Evolutionary conservation across 2,888 invertebrate genomes (phyloP).

Genomic region (Dromius quadrimaculatus): DNA sequence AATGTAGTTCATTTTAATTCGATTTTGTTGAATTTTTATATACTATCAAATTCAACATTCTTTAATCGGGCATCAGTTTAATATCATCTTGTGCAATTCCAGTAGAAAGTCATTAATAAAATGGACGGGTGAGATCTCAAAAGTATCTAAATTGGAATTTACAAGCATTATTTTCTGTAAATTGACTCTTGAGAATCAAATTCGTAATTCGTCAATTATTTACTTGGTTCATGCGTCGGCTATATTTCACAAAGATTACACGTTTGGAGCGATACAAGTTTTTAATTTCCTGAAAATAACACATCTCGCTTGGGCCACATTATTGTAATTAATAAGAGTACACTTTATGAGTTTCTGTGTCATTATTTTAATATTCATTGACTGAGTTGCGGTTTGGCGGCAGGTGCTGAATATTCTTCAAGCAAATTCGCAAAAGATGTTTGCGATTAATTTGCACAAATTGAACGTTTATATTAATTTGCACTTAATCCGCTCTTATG

Average conservation of each 20-base stretch:
- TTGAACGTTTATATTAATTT: conserved; percentile 34
- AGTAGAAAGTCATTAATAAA: too few species aligned
- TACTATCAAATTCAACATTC: too few species aligned
- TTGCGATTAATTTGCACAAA: conserved; percentile 21
- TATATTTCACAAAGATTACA: conserved; percentile 47
- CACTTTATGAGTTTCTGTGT: conserved; percentile 42
- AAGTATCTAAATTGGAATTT: too few species aligned
- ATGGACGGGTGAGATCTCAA: too few species aligned
- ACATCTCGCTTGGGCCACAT: conserved; percentile 27
- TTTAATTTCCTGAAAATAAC: conserved; percentile 50
- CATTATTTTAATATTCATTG: conserved; percentile 41
- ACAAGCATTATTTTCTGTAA: not conserved
- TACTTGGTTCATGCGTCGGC: conserved; percentile 22
- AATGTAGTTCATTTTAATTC: too few species aligned
- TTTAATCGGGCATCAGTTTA: too few species aligned
- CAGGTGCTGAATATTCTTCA: conserved; percentile 7
- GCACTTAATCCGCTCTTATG: not conserved
- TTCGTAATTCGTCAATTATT: conserved; percentile 30
- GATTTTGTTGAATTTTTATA: too few species aligned
- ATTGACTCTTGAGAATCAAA: not conserved
- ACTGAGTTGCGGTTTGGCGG: not conserved
- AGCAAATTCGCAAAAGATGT: not conserved
- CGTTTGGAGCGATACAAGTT: conserved; percentile 26
- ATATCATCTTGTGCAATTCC: too few species aligned
- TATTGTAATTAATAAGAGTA: conserved; percentile 49